Base-by-base conservation (phyloP, 2,113 vertebrate species). In the Lamprologus ornatipinnis region DNA sequence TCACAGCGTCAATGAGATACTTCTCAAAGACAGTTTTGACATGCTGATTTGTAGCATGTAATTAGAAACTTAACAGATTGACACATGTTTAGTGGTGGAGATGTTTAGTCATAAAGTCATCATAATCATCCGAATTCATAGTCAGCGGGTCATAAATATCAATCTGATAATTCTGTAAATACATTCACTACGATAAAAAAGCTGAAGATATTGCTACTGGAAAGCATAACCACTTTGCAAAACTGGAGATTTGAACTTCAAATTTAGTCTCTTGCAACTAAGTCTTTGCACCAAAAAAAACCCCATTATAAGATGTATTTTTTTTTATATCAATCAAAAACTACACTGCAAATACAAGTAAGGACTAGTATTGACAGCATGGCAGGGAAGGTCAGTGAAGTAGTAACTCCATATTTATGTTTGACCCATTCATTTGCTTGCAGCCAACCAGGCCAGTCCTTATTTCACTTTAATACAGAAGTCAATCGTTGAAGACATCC, bases 401-500 rank as follows among this genome's bases (percentile, higher is more conserved):
- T 31, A 70, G 7, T 53, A 35, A 89, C 75, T 47, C 55, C 9
- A 28, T 4, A 19, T 78, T 75, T 40, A 63, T 40, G 35, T 79
- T 75, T 81, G 80, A 65, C 79, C 75, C 58, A 13, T 63, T 60
- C 11, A 81, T 65, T 55, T 51, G 13, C 15, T 51, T 45, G 10
- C 28, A 58, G 26, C 23, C 65, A 80, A 80, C 60, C 9, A 13
- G 28, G 12, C 5, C n/a, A 4, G 54, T 40, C 28, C 54, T 51
- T 53, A 45, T 47, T 89, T 89, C 45, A 57, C 51, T 78, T 86
- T 81, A 87, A 89, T 65, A 47, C 83, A 45, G 26, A 82, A 79
- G 75, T 81, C 73, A 81, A 83, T 47, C 42, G 65, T 4, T 6
- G 26, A 83, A 83, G 81, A 63, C 33, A 53, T 78, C 63, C 19